Percentiles rank a stretch among this genome's conserved stretches.
Evolutionary conservation across 2,113 vertebrate species (phyloP).

Genomic region (Lethenteron camtschaticum): DNA sequence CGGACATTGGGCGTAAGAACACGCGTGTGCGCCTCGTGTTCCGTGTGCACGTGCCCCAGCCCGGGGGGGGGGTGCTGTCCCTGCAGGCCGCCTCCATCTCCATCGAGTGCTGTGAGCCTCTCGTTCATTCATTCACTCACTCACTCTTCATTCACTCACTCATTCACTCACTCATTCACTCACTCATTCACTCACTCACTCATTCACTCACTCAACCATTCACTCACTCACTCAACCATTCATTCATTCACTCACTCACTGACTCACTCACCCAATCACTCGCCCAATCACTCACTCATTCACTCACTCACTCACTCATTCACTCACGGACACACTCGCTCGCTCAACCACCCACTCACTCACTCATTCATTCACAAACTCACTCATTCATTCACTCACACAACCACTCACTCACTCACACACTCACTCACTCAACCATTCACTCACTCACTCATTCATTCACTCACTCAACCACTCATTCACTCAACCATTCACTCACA

Average conservation of each 20-base stretch:
- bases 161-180: not conserved
- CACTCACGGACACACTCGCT: no score
- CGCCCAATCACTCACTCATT: no score
- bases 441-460: no score
- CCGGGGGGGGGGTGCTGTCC: conserved; percentile 53
- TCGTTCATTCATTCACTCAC: not conserved
- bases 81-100: conserved; percentile 66
- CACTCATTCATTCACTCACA: not conserved
- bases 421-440: not conserved
- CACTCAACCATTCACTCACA: no score
- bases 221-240: no score
- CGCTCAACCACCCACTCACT: no score
- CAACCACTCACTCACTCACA: not conserved
- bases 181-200: not conserved
- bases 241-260: no score
- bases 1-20: conserved; percentile 80
- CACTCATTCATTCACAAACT: not conserved
- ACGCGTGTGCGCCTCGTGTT: conserved; percentile 69
- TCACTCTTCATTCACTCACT: not conserved
- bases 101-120: conserved; percentile 78
- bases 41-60: conserved; percentile 56
- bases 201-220: not conserved
- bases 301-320: no score
- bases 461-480: no score
- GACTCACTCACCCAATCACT: not conserved